phyloP scores from a whole-genome alignment of 2,113 vertebrate genomes.

The Ramphastos sulfuratus region DNA sequence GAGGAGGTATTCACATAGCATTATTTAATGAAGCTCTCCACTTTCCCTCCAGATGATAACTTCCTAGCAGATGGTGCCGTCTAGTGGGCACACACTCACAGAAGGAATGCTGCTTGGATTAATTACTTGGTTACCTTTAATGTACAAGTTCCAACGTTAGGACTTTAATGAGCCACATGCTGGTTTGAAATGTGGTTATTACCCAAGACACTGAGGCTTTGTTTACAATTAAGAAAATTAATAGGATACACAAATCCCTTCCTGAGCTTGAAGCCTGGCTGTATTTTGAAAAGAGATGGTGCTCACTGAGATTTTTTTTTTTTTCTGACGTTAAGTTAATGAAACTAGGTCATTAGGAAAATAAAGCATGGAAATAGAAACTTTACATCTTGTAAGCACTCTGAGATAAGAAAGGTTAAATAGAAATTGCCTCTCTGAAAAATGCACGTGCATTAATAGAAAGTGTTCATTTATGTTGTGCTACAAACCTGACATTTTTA shows the following conservation, averaged over 20 bases:
- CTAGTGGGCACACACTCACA: constrained; percentile 37
- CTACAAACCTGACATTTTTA: background rate
- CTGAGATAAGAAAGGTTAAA: background rate
- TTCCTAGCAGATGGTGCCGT: constrained; percentile 47
- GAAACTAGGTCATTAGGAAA: background rate
- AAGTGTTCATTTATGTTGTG: background rate
- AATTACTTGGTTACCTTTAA: background rate
- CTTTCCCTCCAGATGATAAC: background rate
- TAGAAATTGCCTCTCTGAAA: background rate
- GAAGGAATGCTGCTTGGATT: background rate
- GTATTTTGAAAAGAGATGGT: background rate
- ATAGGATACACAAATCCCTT: background rate
- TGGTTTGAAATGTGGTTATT: background rate
- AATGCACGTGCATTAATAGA: background rate
- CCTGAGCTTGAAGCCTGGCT: background rate
- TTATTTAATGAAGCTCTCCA: background rate
- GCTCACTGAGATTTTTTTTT: background rate
- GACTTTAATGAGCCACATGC: background rate
- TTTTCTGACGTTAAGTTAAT: background rate
- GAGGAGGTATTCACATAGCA: background rate
- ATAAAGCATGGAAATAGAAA: background rate
- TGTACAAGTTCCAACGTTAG: background rate
- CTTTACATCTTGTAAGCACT: background rate
- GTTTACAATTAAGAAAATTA: background rate
- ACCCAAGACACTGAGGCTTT: background rate